phyloP scores from a whole-genome alignment of 2,797 vertebrate genomes.

The Cirrhinus mrigala region DNA sequence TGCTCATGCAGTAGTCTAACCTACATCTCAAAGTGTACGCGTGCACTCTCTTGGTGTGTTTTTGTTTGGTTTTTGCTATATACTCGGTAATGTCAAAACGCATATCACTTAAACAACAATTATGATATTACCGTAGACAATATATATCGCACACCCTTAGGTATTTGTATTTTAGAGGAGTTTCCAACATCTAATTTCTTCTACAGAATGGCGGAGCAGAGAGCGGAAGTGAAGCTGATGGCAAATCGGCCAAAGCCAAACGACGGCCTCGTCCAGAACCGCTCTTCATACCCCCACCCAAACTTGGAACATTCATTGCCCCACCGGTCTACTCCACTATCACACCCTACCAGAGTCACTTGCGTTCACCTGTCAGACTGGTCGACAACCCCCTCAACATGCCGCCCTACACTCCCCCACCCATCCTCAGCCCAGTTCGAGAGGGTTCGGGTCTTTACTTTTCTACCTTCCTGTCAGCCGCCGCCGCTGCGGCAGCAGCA shows the following conservation, averaged over 20 bases:
- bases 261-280: conserved; percentile 94
- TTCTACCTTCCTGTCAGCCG: conserved; percentile 91
- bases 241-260: conserved; percentile 86
- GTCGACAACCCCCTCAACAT: conserved; percentile 89
- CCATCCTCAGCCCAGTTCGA: conserved; percentile 96
- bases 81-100: no score
- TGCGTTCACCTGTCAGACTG: conserved; percentile 92
- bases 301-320: conserved; percentile 89
- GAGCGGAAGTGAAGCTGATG: conserved; percentile 72
- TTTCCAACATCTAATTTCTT: not conserved
- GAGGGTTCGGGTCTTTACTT: conserved; percentile 98
- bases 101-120: no score
- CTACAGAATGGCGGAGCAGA: conserved; percentile 76
- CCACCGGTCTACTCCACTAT: conserved; percentile 92
- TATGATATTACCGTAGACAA: no score
- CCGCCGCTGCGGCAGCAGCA: conserved; percentile 82
- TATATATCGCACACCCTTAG: not conserved
- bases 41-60: no score
- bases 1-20: no score
- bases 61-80: no score
- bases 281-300: conserved; percentile 97
- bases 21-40: no score
- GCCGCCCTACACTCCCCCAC: conserved; percentile 96
- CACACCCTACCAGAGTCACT: conserved; percentile 95
- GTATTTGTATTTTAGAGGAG: conserved; percentile 32